phyloP scores from a whole-genome alignment of 2,113 vertebrate species.

The Sylvilagus bachmani region DNA sequence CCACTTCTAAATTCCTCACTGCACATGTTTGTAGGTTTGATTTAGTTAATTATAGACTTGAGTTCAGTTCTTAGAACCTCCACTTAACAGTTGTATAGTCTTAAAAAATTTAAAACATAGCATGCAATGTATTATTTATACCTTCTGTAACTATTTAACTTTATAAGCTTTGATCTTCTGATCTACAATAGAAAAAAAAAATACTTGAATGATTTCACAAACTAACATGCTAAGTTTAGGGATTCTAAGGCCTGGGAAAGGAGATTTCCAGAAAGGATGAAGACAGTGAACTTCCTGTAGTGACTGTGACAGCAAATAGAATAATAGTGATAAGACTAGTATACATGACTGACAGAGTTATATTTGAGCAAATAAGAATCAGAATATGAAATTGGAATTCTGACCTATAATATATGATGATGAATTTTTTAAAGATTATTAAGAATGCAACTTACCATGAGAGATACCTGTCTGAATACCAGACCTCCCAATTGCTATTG shows the following conservation, averaged over 20 bases:
- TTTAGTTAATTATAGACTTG: not conserved
- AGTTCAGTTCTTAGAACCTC: not conserved
- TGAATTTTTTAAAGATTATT: not conserved
- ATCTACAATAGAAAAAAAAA: not conserved
- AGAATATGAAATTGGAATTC: not conserved
- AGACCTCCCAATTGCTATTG: not conserved
- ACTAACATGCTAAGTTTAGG: not conserved
- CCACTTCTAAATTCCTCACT: not conserved
- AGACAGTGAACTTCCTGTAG: not conserved
- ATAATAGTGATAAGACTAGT: not conserved
- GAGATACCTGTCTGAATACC: not conserved
- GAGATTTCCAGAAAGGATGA: not conserved
- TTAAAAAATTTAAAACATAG: not conserved
- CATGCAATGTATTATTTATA: too few relatives aligned
- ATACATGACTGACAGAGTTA: not conserved
- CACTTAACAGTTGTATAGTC: not conserved
- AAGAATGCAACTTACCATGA: not conserved
- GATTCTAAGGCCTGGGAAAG: constrained; percentile 9
- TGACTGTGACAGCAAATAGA: not conserved
- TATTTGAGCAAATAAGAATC: not conserved
- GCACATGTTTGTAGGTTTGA: not conserved
- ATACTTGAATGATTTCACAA: not conserved
- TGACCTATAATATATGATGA: not conserved
- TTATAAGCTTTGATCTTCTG: not conserved
- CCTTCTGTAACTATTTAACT: not conserved